Evolutionary conservation across 2,888 invertebrate species (phyloP), one percentile per base, ranked within the genome.

Genomic region (Mermis nigrescens): DNA sequence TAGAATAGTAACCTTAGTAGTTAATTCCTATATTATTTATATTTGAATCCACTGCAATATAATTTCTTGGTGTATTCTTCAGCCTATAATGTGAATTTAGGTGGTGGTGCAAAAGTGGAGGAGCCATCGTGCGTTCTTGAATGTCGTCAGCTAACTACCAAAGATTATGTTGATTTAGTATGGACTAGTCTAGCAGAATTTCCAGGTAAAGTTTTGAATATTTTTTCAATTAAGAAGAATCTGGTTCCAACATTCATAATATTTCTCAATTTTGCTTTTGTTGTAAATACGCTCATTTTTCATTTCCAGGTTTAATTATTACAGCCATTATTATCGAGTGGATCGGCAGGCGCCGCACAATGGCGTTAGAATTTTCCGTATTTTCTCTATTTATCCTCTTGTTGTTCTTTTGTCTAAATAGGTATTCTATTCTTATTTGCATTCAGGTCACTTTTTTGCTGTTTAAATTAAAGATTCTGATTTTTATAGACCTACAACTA

Each of bases 151-250:
- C 76, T 89, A 29, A 83, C 83, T 68, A 85, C 85, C 22, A 82
- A 83, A 0, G 91, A 92, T 75, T 92, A 91, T 70, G 84, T 86
- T 78, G 89, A 91, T 75, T 77, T 92, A 27, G 76, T 91, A 31
- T 90, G 89, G 86, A 91, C 90, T 1, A 91, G 90, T 0, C 75
- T 91, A 55, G 88, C 91, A 0, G 91, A 92, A 76, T 91, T 92
- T 75, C 92, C 91, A 45, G 89, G 86, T 83, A 70, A 61, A 53
- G 54, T n/a, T n/a, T n/a, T n/a, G n/a, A n/a, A n/a, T n/a, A n/a
- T n/a, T n/a, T n/a, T n/a, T n/a, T n/a, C n/a, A n/a, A n/a, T n/a
- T n/a, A n/a, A n/a, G n/a, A n/a, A n/a, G n/a, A n/a, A n/a, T n/a
- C n/a, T n/a, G n/a, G n/a, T n/a, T n/a, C n/a, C n/a, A n/a, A n/a